Percentiles rank a stretch among this genome's conserved stretches.
phyloP scores from a whole-genome alignment of 2,113 vertebrate species.

The Coracopsis vasa region DNA sequence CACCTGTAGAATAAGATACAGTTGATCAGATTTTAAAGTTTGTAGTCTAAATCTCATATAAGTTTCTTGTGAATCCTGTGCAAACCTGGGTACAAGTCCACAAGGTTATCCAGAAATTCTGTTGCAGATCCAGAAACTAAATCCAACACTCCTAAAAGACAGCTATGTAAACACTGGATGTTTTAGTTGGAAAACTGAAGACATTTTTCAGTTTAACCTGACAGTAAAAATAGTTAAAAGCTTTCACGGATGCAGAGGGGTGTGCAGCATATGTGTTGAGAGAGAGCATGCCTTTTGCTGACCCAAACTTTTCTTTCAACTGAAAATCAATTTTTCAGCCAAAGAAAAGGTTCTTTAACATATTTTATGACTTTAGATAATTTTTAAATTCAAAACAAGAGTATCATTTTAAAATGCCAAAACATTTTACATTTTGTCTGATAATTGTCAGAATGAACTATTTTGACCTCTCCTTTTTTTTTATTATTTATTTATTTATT shows the following conservation, averaged over 20 bases:
- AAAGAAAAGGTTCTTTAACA: not conserved
- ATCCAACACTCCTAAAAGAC: not conserved
- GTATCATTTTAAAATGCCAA: not conserved
- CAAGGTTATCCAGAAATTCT: not conserved
- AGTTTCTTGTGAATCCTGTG: not conserved
- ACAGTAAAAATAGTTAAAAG: not conserved
- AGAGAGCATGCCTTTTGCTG: not conserved
- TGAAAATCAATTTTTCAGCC: not conserved
- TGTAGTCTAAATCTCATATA: not conserved
- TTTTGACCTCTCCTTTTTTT: not conserved
- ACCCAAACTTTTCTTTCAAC: not conserved
- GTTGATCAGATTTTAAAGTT: not conserved
- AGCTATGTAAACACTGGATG: not conserved
- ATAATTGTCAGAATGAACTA: not conserved
- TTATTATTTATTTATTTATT: not conserved
- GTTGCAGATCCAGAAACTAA: not conserved
- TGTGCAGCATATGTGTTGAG: not conserved
- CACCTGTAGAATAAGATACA: not conserved
- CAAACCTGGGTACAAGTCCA: not conserved
- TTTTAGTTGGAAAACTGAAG: constrained; percentile 6
- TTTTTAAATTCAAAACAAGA: not conserved
- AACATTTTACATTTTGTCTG: not conserved
- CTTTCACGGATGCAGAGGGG: not conserved
- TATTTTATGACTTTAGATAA: not conserved
- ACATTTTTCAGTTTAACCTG: constrained; percentile 5